Evolutionary conservation across 2,113 vertebrate genomes (phyloP), one percentile per base, ranked within the genome.

Genomic region (Poeciliopsis turrubarensis): DNA sequence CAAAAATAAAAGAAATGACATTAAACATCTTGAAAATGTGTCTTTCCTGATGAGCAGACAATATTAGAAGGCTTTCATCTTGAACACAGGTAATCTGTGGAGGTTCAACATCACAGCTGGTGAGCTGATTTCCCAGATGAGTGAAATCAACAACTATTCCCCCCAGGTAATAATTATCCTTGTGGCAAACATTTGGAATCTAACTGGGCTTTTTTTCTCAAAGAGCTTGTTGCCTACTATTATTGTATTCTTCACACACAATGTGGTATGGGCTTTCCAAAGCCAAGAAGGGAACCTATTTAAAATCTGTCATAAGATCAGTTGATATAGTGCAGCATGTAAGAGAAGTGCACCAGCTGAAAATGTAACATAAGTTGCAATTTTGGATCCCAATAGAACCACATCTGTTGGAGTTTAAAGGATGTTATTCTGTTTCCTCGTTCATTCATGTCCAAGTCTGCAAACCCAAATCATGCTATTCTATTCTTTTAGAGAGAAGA

Each of bases 141-240:
- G 2, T 69, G 5, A 27, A 75, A 67, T 73, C 70, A 63, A n/a
- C 19, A 29, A 11, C n/a, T 27, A 10, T 22, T 60, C 47, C 44
- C 44, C 60, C 27, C 30, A 30, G 75, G 32, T 19, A 39, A 32
- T 63, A 60, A 69, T 75, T 19, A 70, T 51, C 75, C 32, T 11
- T 60, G 34, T 39, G 41, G 65, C 29, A 72, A 41, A 25, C 6
- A 2, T 31, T 30, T 3, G 11, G 0, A 25, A 41, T 60, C 3
- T 51, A 25, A 69, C 15, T 41, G 37, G 41, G 29, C 27, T 66
- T 41, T 26, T 29, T 31, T 64, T 15, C 15, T 64, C 31, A 3
- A 54, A 57, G 8, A 57, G 25, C 51, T 57, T 17, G 19, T 47
- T n/a, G n/a, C n/a, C n/a, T n/a, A 54, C 22, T 54, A n/a, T 57